Base-by-base conservation (phyloP, 2,113 vertebrate genomes). In the Laticauda laticaudata region DNA sequence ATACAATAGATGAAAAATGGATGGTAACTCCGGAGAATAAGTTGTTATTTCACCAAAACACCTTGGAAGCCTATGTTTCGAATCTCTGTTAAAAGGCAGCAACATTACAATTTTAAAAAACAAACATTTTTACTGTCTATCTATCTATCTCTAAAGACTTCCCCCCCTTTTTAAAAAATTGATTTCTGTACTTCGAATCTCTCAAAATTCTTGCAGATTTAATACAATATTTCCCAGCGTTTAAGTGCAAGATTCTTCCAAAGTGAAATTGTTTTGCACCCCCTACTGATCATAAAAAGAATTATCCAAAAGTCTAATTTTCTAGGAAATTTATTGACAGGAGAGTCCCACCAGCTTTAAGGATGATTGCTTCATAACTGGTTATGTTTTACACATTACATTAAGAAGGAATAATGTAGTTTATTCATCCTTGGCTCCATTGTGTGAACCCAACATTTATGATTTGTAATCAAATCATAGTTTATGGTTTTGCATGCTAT, bases 211-310 rank as follows among this genome's bases (percentile, higher is more conserved):
- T 14, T 64, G 34, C 15, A 56, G 53, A 88, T 55, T 53, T 88
- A 56, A 34, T n/a, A 81, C 48, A 29, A 29, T 24, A 51, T 48
- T 87, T 87, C 26, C 24, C 24, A 87, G 29, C 12, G 53, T 26
- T 87, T 87, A 24, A 87, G 21, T 51, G 24, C 11, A 48, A 51
- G 12, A 53, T 59, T 20, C 23, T 56, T 39, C 48, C 34, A 21
- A 75, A 0, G 9, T 7, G 4, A 81, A 43, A 48, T 45, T 0
- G 5, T 20, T 61, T 11, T 21, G 57, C 43, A 51, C 93, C 95
- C 90, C 93, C 95, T 95, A 92, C 95, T 91, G 94, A 94, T 92
- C 93, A 86, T 56, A 20, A 0, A 6, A 34, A 6, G 48, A 48
- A 21, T 20, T 34, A 11, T 0, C 55, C 0, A 0, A 3, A 12